Evolutionary conservation across 2,888 invertebrate species (phyloP).

Genomic region (Thelaira solivaga): DNA sequence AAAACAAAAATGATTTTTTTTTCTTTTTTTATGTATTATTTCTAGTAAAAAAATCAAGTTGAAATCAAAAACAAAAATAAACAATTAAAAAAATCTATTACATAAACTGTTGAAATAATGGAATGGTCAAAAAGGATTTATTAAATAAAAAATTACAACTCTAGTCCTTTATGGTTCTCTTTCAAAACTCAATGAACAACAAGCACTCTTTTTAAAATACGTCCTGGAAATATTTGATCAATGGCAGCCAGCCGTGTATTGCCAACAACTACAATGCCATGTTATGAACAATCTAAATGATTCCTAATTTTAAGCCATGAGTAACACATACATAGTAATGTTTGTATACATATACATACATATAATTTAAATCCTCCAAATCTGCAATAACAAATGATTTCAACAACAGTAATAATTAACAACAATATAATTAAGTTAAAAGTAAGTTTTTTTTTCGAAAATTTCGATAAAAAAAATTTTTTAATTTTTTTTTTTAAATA

Average conservation of each 20-base stretch:
- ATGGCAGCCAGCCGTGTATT: constrained; percentile 9
- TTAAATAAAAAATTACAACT: constrained; percentile 20
- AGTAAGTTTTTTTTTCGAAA: constrained; percentile 25
- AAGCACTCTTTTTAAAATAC: constrained; percentile 6
- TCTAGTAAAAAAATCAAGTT: constrained; percentile 48
- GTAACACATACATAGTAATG: too few relatives aligned
- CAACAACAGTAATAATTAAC: constrained; percentile 13
- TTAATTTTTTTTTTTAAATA: not conserved
- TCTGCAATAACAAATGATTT: constrained; percentile 36
- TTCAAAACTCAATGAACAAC: constrained; percentile 33
- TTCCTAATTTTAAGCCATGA: constrained; percentile 45
- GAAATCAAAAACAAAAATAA: constrained; percentile 27
- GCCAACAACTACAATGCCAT: constrained; percentile 37
- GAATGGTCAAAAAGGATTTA: constrained; percentile 36
- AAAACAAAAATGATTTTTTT: constrained; percentile 1
- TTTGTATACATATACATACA: constrained; percentile 6
- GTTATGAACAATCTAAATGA: constrained; percentile 33
- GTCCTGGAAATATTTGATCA: constrained; percentile 30
- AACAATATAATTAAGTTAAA: constrained; percentile 27
- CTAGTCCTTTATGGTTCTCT: constrained; percentile 46
- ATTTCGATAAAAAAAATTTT: not conserved
- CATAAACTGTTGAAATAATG: constrained; percentile 33
- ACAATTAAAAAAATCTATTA: constrained; percentile 5
- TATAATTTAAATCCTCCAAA: constrained; percentile 14
- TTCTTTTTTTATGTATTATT: constrained; percentile 42